Base-by-base conservation (phyloP, 2,113 vertebrate species). In the Prunella fulvescens region DNA sequence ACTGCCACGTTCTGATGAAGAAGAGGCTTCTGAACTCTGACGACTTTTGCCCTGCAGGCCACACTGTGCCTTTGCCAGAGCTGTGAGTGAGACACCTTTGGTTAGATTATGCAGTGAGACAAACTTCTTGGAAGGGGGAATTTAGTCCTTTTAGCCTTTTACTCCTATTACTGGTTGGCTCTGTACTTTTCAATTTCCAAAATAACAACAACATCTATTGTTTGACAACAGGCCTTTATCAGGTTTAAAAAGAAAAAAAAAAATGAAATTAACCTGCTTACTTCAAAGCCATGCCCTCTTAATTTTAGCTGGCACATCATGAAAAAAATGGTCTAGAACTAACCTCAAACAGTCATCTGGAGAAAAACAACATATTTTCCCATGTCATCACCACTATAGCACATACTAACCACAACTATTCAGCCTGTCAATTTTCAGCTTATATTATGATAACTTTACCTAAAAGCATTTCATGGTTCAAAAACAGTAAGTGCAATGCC, bases 401-500 rank as follows among this genome's bases (percentile, higher is more conserved):
- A 93, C 78, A 88, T 70, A 86, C 44, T 85, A 93, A 88, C 90
- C 80, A 82, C 76, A 86, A 80, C 67, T 93, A 92, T 91, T 73
- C 88, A 96, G 84, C 72, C 83, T 97, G 95, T 97, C 92, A 86
- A 50, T 91, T 96, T 95, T 81, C 64, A 92, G 90, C 82, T 85
- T 89, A 39, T 82, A 95, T 70, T 97, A 96, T 77, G 94, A 94
- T 96, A 96, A 90, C 94, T 96, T 95, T 81, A 97, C 81, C 95
- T 95, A 97, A 96, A 95, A 95, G 87, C 93, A 90, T 74, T 90
- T 86, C 3, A 14, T 96, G 80, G 82, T 76, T 88, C 83, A 95
- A 93, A 89, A 96, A 74, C 96, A 97, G 94, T 91, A 97, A 97
- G 82, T 79, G 86, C 65, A 92, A 93, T 85, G 91, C 94, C 94